Evolutionary conservation across 2,888 invertebrate genomes (phyloP).

Genomic region (Drosophila prolongata): DNA sequence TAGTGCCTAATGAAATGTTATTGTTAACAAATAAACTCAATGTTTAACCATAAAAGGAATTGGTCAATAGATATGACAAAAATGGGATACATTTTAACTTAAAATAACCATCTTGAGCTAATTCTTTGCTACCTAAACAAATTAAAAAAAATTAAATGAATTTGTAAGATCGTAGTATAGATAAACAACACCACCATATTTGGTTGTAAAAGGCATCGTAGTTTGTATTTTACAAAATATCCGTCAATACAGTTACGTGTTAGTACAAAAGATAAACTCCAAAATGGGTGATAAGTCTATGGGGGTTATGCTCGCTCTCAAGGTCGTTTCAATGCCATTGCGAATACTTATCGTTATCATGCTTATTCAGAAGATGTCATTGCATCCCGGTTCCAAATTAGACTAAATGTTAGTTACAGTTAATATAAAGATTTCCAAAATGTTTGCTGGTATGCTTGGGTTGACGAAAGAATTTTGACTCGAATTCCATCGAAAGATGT

Average conservation of each 20-base stretch:
- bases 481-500: conserved; percentile 10
- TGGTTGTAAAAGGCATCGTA: conserved; percentile 25
- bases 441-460: conserved; percentile 25
- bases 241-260: conserved; percentile 37
- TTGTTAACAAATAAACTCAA: conserved; percentile 58
- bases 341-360: conserved; percentile 44
- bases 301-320: conserved; percentile 32
- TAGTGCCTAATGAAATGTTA: conserved; percentile 53
- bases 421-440: conserved; percentile 19
- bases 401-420: conserved; percentile 26
- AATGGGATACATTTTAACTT: no score
- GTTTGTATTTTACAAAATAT: conserved; percentile 30
- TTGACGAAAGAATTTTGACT: conserved; percentile 14
- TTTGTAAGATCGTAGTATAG: no score
- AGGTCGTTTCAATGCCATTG: conserved; percentile 42
- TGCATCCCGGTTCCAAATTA: conserved; percentile 16
- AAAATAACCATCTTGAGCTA: no score
- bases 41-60: conserved; percentile 32
- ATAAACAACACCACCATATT: neutral
- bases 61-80: no score
- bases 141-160: no score
- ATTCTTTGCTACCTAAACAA: no score
- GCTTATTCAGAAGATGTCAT: conserved; percentile 13
- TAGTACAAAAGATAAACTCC: conserved; percentile 47
- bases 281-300: conserved; percentile 40